A percentile compares a stretch with the other conserved stretches of the same genome.
Conservation (phyloP, 2,888 invertebrate genomes). For the Clusia tigrina region DNA sequence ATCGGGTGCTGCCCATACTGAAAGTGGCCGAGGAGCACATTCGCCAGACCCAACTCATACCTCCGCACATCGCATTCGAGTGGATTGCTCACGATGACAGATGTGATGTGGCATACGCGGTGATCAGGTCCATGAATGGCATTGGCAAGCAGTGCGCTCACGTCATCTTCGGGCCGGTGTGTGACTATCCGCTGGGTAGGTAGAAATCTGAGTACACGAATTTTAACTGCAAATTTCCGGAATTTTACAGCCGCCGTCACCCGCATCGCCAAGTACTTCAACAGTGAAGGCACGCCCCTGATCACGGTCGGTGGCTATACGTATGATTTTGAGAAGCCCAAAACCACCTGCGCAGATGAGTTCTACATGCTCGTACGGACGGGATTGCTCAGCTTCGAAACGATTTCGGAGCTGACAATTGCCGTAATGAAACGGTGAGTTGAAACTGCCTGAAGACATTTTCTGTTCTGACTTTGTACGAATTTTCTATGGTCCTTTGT, state of each 20-base stretch:
- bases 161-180: slow-evolving; percentile 81
- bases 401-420: slow-evolving; percentile 76
- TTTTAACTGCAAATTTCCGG: not conserved
- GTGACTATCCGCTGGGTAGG: slow-evolving; percentile 84
- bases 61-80: slow-evolving; percentile 69
- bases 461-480: not conserved
- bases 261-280: slow-evolving; percentile 79
- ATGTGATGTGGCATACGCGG: slow-evolving; percentile 77
- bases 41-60: slow-evolving; percentile 67
- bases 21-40: slow-evolving; percentile 70
- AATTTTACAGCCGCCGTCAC: slow-evolving; percentile 76
- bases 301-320: slow-evolving; percentile 84
- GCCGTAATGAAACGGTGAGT: slow-evolving; percentile 75
- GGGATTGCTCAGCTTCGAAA: slow-evolving; percentile 77
- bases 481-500: slow-evolving; percentile 26
- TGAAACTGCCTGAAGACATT: not conserved
- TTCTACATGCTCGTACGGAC: slow-evolving; percentile 81
- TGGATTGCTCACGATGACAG: slow-evolving; percentile 75
- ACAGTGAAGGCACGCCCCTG: slow-evolving; percentile 76
- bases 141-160: slow-evolving; percentile 76
- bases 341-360: slow-evolving; percentile 75
- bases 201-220: slow-evolving; percentile 33
- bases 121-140: slow-evolving; percentile 76
- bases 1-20: slow-evolving; percentile 71
- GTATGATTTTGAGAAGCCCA: slow-evolving; percentile 78